Evolutionary conservation across 2,888 invertebrate species (phyloP).

Genomic region (Belgica antarctica): DNA sequence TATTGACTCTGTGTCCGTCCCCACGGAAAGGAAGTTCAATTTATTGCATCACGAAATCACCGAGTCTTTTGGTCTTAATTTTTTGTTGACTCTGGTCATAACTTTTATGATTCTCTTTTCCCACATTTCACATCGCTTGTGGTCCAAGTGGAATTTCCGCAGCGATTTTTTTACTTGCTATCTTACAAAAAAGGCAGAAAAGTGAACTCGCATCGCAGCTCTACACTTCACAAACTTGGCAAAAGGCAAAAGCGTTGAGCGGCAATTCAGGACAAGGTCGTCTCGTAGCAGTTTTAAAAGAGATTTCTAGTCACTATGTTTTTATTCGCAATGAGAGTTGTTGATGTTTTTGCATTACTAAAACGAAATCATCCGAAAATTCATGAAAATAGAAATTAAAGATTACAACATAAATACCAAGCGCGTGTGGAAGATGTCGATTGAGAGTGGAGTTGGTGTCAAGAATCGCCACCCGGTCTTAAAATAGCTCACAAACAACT

Average conservation of each 20-base stretch:
- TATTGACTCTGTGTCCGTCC: conserved; percentile 28
- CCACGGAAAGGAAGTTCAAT: conserved; percentile 25
- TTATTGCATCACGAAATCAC: conserved; percentile 37
- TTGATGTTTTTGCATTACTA: conserved; percentile 12
- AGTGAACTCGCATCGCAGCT: conserved; percentile 12
- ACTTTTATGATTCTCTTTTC: no score
- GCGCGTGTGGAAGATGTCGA: not conserved
- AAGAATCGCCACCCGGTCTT: not conserved
- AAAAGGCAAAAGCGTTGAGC: conserved; percentile 24
- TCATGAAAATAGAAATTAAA: not conserved
- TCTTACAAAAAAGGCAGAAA: conserved; percentile 8
- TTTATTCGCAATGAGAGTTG: not conserved
- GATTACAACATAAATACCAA: not conserved
- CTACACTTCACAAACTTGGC: conserved; percentile 18
- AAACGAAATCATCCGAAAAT: not conserved
- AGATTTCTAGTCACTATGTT: conserved; percentile 10
- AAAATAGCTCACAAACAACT: not conserved
- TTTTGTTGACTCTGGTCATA: no score
- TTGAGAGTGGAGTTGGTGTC: not conserved
- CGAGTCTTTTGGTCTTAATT: no score
- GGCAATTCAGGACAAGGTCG: conserved; percentile 43
- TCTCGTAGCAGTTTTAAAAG: conserved; percentile 25
- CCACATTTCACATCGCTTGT: no score
- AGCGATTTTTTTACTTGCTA: no score
- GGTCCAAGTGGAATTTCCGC: no score